Evolutionary conservation across 1,140 invertebrate species (phyloP), one percentile per base, ranked within the genome.

Genomic region (Grapholita molesta): DNA sequence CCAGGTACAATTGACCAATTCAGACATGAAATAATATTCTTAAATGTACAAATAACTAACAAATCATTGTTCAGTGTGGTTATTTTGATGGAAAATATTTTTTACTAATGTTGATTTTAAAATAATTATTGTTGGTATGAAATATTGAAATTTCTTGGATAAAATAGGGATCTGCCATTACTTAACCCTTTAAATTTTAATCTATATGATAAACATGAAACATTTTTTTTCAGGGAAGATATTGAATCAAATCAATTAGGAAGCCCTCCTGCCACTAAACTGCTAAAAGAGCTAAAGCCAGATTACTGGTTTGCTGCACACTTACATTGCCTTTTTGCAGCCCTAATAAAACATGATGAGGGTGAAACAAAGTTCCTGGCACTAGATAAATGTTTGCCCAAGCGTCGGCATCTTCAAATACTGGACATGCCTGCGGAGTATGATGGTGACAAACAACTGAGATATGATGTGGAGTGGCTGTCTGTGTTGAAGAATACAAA

Each of bases 291-390:
- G 35, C 83, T 99, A 48, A 94, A 97, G 85, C 99, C 99, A 15
- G 91, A 92, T 0, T 98, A 97, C 91, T 99, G 98, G 98, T 99
- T 99, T 93, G 93, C 99, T 57, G 99, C 98, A 53, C 99, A 99
- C 94, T 93, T 99, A 53, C 99, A 99, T 92, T 97, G 97, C 74
- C 98, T 99, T 93, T 99, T 99, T 93, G 94, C 96, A 38, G 99
- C 99, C 5, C 65, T 97, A 4, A 94, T 99, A 8, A 93, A 94
- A 25, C 97, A 98, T 90, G 80, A 93, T 24, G 76, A 85, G 38
- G 55, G 76, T 4, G 88, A 93, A 30, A 99, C 98, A 0, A 97
- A 97, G 89, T 99, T 99, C 92, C 89, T 99, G 69, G 98, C 98
- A 0, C 89, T 99, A 7, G 98, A 99, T 86, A 99, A 99, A 93